These are phyloP conservation scores for Talpa occidentalis DNA, from an alignment of 2,113 vertebrate genomes.

Conservation along the genomic window DNA sequence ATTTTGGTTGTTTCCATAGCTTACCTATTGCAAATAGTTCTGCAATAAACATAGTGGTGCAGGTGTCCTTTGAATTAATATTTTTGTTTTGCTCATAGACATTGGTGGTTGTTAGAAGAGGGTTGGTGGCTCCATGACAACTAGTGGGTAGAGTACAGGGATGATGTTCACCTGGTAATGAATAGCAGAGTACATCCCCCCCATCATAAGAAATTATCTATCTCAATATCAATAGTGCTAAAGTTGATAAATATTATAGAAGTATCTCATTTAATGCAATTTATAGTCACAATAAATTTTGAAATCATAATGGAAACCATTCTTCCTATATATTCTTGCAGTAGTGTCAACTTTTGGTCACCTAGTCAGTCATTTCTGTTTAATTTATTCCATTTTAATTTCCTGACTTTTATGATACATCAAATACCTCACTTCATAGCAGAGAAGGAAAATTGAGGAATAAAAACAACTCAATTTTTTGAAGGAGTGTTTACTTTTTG, in stretches of 20 bases:
- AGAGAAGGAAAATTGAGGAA: neutral
- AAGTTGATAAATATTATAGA: neutral
- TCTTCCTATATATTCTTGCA: neutral
- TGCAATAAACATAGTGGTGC: too few relatives aligned
- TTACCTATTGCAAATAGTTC: too few relatives aligned
- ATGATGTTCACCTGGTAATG: neutral
- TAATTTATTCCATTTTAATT: neutral
- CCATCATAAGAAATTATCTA: neutral
- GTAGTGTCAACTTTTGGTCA: neutral
- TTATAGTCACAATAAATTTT: neutral
- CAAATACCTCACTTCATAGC: fast-evolving
- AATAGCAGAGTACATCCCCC: neutral
- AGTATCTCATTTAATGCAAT: neutral
- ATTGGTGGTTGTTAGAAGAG: neutral
- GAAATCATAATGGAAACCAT: neutral
- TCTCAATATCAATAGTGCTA: neutral
- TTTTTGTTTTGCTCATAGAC: too few relatives aligned
- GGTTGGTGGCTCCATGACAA: neutral
- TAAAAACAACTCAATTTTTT: neutral
- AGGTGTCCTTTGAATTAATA: too few relatives aligned
- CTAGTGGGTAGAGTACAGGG: fast-evolving
- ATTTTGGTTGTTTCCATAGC: too few relatives aligned
- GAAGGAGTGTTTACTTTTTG: neutral
- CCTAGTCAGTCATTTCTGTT: neutral
- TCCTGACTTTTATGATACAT: neutral